These are phyloP conservation scores for Drosophila lowei DNA, from an alignment of 1,140 invertebrate species.

Conservation along the genomic window DNA sequence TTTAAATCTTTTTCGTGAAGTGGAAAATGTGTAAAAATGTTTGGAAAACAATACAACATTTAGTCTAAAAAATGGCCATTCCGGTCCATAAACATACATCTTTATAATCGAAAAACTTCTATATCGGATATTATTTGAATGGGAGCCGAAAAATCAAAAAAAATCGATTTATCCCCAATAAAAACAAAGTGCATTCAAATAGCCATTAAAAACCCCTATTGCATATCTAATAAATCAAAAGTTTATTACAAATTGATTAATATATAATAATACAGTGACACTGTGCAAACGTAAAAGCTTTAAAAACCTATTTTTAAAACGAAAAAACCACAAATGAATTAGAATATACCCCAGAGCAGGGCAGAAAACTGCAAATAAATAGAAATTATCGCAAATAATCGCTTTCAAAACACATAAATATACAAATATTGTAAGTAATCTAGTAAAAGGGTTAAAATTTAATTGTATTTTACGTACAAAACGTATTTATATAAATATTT, in stretches of 20 bases:
- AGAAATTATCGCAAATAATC: background rate
- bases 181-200: constrained; percentile 70
- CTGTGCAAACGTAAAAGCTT: constrained; percentile 1
- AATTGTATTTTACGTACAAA: background rate
- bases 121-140: constrained; percentile 26
- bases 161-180: constrained; percentile 78
- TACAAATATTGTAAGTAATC: constrained; percentile 44
- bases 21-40: constrained; percentile 29
- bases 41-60: background rate
- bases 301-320: constrained; percentile 9
- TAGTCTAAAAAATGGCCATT: constrained; percentile 11
- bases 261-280: background rate
- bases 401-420: background rate
- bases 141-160: constrained; percentile 58
- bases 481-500: constrained; percentile 10
- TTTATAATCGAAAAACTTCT: background rate
- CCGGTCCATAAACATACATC: background rate
- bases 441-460: background rate
- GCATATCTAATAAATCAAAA: constrained; percentile 5
- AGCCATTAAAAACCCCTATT: constrained; percentile 13
- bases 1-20: constrained; percentile 22
- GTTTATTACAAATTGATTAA: constrained; percentile 1
- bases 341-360: too few relatives aligned
- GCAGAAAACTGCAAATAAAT: background rate
- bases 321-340: background rate